Base-by-base conservation (phyloP, 2,113 vertebrate species). In the Xiphophorus couchianus region DNA sequence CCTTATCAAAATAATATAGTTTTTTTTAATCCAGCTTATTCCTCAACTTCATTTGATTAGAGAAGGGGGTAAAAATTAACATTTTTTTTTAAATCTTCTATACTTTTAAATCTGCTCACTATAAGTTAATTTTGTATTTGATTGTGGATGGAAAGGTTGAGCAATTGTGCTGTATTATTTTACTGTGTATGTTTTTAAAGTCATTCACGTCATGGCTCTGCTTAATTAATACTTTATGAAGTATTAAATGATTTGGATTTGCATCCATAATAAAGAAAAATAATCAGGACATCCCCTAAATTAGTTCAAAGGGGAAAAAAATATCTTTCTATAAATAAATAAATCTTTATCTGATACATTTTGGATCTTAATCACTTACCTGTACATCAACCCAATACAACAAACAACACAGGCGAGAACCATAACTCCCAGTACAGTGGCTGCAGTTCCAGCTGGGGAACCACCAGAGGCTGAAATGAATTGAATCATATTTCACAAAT, bases 331-430 rank as follows among this genome's bases (percentile, higher is more conserved):
- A 58, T 58, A n/a, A 58, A 9, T 22, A 6, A 51, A 48, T 7
- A n/a, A 58, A 7, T 58, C 22, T 8, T 6, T 3, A 2, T 58
- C 51, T 25, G 25, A 6, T 58, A n/a, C 19, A 58, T 2, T 25
- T 58, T 58, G 19, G 51, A 58, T 58, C 22, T 60, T 12, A 3
- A 1, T 14, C 1, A 70, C 94, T 95, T 66, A 97, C 97, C 95
- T 95, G 82, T 97, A 96, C 81, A 94, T 93, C 79, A 94, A 89
- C 67, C 94, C 93, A 3, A 96, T 87, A 44, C 93, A 91, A 42
- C 92, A 95, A 62, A 96, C 78, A 1, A 93, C 89, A 12, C 94
- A 86, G 58, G 93, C 93, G 0, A 94, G 84, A 28, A 96, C 77
- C 76, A 95, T 90, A 35, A 95, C 78, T 5, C 95, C 96, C 69